A percentile compares a stretch with the other conserved stretches of the same genome.
These are phyloP conservation scores for Melinaea menophilus DNA, from an alignment of 2,888 invertebrate genomes.

Conservation along the genomic window DNA sequence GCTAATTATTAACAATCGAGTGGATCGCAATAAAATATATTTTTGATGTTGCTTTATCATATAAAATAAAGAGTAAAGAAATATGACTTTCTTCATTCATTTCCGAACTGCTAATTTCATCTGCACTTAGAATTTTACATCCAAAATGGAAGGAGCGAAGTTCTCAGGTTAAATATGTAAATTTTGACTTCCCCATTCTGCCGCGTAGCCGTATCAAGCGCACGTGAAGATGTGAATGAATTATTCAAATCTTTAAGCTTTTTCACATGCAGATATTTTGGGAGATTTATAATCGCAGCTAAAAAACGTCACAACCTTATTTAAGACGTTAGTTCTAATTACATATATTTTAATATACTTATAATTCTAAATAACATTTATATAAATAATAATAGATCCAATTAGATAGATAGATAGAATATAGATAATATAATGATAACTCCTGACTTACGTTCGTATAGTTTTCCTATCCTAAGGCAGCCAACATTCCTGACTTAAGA, in stretches of 20 bases:
- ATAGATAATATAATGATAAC: too few species aligned
- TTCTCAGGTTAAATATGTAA: constrained; percentile 37
- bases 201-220: constrained; percentile 34
- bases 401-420: too few species aligned
- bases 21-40: too few species aligned
- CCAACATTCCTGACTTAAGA: background rate
- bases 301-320: background rate
- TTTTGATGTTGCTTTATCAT: too few species aligned
- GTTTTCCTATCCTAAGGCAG: background rate
- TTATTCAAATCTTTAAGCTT: constrained; percentile 40
- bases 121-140: background rate
- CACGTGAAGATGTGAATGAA: constrained; percentile 41
- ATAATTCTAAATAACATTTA: too few species aligned
- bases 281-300: background rate
- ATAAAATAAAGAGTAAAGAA: too few species aligned
- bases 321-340: background rate
- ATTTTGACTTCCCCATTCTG: constrained; percentile 36
- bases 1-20: too few species aligned
- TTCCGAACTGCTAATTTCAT: too few species aligned
- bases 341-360: background rate
- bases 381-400: too few species aligned
- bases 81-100: too few species aligned
- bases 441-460: background rate
- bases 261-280: constrained; percentile 12
- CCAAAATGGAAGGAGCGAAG: constrained; percentile 4